Evolutionary conservation across 2,113 vertebrate genomes (phyloP).

Genomic region (Miniopterus natalensis): DNA sequence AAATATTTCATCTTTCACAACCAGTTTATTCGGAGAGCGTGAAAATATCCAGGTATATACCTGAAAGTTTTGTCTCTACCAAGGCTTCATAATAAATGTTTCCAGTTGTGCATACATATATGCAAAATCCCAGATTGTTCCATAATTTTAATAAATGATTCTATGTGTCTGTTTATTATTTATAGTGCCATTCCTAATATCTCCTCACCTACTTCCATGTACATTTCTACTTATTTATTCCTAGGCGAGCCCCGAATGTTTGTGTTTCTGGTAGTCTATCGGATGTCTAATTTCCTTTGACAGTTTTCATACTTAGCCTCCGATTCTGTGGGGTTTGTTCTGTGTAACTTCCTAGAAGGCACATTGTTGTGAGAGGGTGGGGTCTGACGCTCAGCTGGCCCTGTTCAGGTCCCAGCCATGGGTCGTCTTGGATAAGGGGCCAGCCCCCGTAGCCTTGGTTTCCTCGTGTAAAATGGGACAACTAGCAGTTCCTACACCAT

Average conservation of each 20-base stretch:
- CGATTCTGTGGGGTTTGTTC: not conserved
- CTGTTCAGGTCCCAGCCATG: not conserved
- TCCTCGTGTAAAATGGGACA: not conserved
- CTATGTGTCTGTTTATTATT: not conserved
- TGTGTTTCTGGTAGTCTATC: not conserved
- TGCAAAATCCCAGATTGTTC: not conserved
- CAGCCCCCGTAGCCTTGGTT: not conserved
- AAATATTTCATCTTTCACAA: not conserved
- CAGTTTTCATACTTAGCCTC: not conserved
- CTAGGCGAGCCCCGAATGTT: not conserved
- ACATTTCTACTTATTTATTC: not conserved
- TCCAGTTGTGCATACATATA: not conserved
- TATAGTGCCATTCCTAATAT: not conserved
- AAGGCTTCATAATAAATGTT: not conserved
- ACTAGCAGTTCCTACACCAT: not conserved
- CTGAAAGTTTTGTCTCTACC: not conserved
- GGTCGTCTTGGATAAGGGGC: not conserved
- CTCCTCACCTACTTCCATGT: not conserved
- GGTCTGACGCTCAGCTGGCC: not conserved
- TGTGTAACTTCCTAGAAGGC: not conserved
- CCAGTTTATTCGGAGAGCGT: not conserved
- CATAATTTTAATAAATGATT: not conserved
- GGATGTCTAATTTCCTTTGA: not conserved
- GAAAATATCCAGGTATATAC: not conserved
- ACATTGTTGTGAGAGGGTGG: not conserved